These are phyloP conservation scores for Vultur gryphus DNA, from an alignment of 2,797 vertebrate species.

Conservation along the genomic window DNA sequence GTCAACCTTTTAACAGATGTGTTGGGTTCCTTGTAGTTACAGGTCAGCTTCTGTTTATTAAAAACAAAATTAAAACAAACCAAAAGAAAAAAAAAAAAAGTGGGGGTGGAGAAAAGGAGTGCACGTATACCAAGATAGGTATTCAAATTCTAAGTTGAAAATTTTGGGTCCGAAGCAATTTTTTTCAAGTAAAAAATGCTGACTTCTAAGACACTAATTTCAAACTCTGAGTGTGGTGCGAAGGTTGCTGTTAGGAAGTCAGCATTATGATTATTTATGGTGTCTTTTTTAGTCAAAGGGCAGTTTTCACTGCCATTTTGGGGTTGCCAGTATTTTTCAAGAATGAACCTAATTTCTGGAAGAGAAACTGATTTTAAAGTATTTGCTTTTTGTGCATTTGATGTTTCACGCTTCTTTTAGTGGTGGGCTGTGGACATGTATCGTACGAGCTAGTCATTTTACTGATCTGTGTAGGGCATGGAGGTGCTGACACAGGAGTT, in stretches of 20 bases:
- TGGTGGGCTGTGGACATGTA: neutral
- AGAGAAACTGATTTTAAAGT: neutral
- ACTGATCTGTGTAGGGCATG: neutral
- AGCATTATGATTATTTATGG: neutral
- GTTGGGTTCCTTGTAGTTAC: slow-evolving; percentile 66
- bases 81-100: neutral
- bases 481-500: neutral
- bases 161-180: neutral
- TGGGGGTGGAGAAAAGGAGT: neutral
- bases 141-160: slow-evolving; percentile 44
- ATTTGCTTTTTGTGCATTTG: neutral
- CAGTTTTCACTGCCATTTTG: neutral
- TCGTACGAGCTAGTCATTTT: neutral
- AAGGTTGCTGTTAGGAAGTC: neutral
- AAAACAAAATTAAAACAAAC: slow-evolving; percentile 21
- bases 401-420: neutral
- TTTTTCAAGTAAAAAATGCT: neutral
- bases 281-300: neutral
- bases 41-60: slow-evolving; percentile 58
- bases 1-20: slow-evolving; percentile 70
- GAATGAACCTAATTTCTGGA: neutral
- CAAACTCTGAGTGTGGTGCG: neutral
- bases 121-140: neutral
- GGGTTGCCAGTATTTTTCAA: neutral
- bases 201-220: neutral